phyloP scores from a whole-genome alignment of 2,797 vertebrate genomes.

The Nasua narica region DNA sequence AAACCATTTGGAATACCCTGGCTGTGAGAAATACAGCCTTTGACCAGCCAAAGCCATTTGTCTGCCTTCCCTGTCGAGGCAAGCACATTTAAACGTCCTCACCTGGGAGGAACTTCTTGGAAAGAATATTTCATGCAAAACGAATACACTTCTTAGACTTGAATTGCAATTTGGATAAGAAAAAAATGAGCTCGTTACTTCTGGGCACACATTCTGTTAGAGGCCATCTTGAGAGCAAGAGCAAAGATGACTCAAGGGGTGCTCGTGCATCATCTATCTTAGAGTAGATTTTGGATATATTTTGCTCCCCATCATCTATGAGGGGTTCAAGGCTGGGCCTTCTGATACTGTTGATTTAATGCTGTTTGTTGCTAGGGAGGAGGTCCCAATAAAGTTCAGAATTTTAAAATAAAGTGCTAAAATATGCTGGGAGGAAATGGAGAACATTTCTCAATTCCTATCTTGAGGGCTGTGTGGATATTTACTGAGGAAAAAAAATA shows the following conservation, averaged over 20 bases:
- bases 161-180: constrained; percentile 71
- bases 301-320: background rate
- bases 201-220: constrained; percentile 46
- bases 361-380: background rate
- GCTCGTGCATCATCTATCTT: background rate
- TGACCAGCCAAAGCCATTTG: constrained; percentile 42
- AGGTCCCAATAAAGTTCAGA: background rate
- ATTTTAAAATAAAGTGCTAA: constrained; percentile 50
- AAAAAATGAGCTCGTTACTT: constrained; percentile 44
- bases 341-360: background rate
- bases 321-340: background rate
- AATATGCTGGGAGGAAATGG: constrained; percentile 10
- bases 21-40: constrained; percentile 47
- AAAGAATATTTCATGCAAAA: constrained; percentile 65
- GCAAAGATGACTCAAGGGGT: background rate
- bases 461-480: background rate
- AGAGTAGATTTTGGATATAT: background rate
- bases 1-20: constrained; percentile 43
- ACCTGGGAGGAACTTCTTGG: constrained; percentile 70
- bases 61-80: constrained; percentile 27
- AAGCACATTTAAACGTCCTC: constrained; percentile 67
- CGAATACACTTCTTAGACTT: constrained; percentile 51
- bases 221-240: constrained; percentile 25
- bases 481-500: background rate
- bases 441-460: background rate